Base-by-base conservation (phyloP, 30 jellyfish, hydroid and myxozoan genomes). In the Phacellophora camtschatica region DNA sequence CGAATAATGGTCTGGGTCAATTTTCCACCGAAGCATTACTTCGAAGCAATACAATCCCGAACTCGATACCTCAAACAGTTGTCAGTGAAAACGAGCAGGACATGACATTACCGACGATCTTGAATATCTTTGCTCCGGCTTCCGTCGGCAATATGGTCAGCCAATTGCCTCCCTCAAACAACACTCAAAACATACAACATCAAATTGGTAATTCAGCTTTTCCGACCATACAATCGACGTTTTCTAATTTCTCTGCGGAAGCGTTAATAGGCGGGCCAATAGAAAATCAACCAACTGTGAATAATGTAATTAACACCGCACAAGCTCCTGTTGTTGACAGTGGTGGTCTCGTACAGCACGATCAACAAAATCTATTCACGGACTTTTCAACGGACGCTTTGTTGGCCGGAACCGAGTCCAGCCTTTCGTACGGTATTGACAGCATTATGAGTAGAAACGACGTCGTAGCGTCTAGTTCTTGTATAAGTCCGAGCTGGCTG, bases 121-220 rank as follows among this genome's bases (percentile, higher is more conserved):
- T 92, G 24, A 92, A 92, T 62, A 92, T 92, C 9, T 92, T 92
- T 71, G 96, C 98, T 0, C 98, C 98, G 33, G 97, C 95, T 24
- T 88, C 95, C 27, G 77, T 92, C 4, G 92, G 84, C 23, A 79
- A 53, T 20, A 92, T 84, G 92, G 75, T 74, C 22, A 57, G 32
- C 66, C 86, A 73, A 27, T 23, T 73, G 18, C 80, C 90, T 1
- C 13, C 65, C 39, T 64, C 90, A 15, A 30, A 57, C 73, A 61
- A 54, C 13, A 10, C 81, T 20, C 22, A 53, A 46, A 31, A 39
- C n/a, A 22, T 78, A 63, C 74, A 37, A 22, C 66, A 46, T 37
- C 22, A 42, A 22, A 54, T 24, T 54, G 43, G 35, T 24, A 64
- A 51, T 34, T 37, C 86, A 12, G 29, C 87, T 16, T 72, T 84